Evolutionary conservation across 2,797 vertebrate genomes (phyloP), one percentile per base, ranked within the genome.

Genomic region (Molossus alvarezi): DNA sequence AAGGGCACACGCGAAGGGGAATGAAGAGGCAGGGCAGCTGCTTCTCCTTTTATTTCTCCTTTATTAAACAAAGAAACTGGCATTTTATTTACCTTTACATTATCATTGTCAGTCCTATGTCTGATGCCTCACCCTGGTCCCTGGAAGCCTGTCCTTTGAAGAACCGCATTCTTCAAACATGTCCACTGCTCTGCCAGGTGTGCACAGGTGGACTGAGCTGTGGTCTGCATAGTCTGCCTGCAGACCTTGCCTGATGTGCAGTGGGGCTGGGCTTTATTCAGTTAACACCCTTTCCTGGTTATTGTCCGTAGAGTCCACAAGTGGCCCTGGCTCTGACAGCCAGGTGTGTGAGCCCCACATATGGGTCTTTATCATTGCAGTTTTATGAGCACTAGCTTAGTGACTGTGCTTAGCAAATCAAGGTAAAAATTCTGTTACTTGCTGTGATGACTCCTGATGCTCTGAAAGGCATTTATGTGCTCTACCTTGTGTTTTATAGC

Each of bases 11-110:
- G 15, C 5, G 21, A 18, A 69, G 21, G 51, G 27, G 60, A 91
- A 18, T 8, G 77, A 91, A 64, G 57, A 21, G 25, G 7, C n/a
- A 41, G 6, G 7, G 45, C 4, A 33, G 25, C 57, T 58, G 29
- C 51, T 41, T 81, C 51, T 95, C 64, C 57, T 93, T 57, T n/a
- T 58, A 29, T 41, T 41, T 81, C 51, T 95, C 64, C 57, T 93
- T 57, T n/a, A 69, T 81, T 51, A 71, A 85, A 82, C 41, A 62
- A 65, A 67, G 55, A 37, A 57, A 64, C 48, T 65, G 55, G 72
- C 25, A 41, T 62, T 77, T 84, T 53, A 45, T 86, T 86, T 76
- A 55, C 73, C 79, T 71, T 85, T 29, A 20, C 15, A 7, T 45
- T 48, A 9, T 48, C 29, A 20, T 62, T 62, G 15, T 73, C 53